Conservation (phyloP, 2,113 vertebrate genomes). For the Ailurus styani region DNA sequence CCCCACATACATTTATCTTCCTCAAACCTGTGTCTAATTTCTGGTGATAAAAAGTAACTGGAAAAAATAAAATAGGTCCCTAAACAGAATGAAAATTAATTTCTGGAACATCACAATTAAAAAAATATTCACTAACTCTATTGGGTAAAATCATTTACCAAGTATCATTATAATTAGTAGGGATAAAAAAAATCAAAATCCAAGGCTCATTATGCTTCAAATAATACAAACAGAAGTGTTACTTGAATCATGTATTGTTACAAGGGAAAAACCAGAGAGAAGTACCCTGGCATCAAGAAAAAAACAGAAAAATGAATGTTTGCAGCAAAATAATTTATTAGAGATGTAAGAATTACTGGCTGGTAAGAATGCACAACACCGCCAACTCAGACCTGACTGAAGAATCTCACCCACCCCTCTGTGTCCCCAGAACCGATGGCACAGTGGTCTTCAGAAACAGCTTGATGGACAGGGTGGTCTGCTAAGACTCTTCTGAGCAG, state of each 20-base stretch:
- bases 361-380: neutral
- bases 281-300: neutral
- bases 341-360: neutral
- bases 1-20: accelerated
- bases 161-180: neutral
- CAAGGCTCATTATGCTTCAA: neutral
- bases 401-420: accelerated
- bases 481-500: neutral
- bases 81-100: neutral
- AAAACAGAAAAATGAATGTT: neutral
- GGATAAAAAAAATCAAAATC: neutral
- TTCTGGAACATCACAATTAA: neutral
- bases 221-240: neutral
- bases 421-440: neutral
- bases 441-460: neutral
- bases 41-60: neutral
- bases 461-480: neutral
- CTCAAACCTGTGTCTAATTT: neutral
- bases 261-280: neutral
- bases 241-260: neutral
- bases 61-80: neutral
- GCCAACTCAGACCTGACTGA: neutral
- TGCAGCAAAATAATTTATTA: neutral
- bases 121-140: neutral
- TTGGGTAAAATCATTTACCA: neutral